These are phyloP conservation scores for Megalurothrips usitatus DNA, from an alignment of 2,888 invertebrate genomes.

Conservation along the genomic window DNA sequence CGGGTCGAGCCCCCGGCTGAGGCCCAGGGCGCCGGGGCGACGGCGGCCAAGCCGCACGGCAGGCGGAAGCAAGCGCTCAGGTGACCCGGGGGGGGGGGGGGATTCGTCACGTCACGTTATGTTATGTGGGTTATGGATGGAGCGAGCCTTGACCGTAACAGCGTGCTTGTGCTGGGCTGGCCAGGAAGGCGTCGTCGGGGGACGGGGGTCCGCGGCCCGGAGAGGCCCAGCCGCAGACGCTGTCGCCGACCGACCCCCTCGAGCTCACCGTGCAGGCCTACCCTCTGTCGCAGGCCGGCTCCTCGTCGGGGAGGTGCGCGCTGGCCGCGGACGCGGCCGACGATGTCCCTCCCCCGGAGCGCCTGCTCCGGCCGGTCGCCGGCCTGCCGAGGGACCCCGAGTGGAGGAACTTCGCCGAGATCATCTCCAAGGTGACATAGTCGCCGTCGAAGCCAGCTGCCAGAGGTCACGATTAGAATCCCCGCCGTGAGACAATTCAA, in stretches of 20 bases:
- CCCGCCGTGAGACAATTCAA: background rate
- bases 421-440: slow-evolving; percentile 57
- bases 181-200: background rate
- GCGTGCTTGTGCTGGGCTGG: background rate
- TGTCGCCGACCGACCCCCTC: background rate
- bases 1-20: slow-evolving; percentile 42
- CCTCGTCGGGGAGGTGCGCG: slow-evolving; percentile 33
- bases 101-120: too few species aligned
- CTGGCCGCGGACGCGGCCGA: slow-evolving; percentile 37
- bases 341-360: slow-evolving; percentile 43
- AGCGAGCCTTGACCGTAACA: too few species aligned
- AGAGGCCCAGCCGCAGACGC: background rate
- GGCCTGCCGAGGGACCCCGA: slow-evolving; percentile 48
- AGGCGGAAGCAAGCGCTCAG: background rate
- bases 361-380: slow-evolving; percentile 43
- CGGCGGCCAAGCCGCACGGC: background rate
- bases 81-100: too few species aligned
- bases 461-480: background rate
- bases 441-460: too few species aligned
- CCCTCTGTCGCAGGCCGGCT: background rate
- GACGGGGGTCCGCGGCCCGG: too few species aligned
- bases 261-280: slow-evolving; percentile 1
- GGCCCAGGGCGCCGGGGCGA: background rate
- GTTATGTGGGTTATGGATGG: too few species aligned
- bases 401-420: slow-evolving; percentile 60